Base-by-base conservation (phyloP, 2,888 invertebrate genomes). In the Brachyptera putata region DNA sequence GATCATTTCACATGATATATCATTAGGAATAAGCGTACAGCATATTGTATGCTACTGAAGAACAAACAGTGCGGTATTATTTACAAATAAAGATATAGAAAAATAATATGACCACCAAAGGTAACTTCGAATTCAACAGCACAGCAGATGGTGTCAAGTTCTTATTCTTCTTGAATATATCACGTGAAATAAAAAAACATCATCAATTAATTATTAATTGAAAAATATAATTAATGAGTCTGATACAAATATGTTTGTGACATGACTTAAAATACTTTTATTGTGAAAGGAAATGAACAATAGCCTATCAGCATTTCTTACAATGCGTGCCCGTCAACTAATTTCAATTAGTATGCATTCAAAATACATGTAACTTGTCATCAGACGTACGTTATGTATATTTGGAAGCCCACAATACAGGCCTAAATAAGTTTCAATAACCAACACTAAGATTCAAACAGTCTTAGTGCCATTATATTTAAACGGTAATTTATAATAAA, bases 221-320 rank as follows among this genome's bases (percentile, higher is more conserved):
- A 53, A 34, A 53, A 53, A 53, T 36, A 53, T 53, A 53, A 53
- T 50, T 53, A 53, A 53, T 53, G 53, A 36, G 53, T 53, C 53
- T 53, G 53, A 53, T 53, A 53, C 53, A 36, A 53, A 53, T 53
- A 53, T 21, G 34, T 53, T 34, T 53, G 53, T 53, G 53, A 53
- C 14, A 50, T 36, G 22, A 53, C 34, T 36, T 13, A 18, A 43
- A 16, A 21, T 11, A 30, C n/a, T 41, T 2, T 14, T 41, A 36
- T 21, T 9, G 36, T 18, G n/a, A 30, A 53, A 34, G 16, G 16
- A 34, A 34, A 50, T 18, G 30, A 50, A 30, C 50, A 50, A 50
- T 50, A 53, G 53, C 36, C 53, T 36, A n/a, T 14, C 2, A 34
- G 37, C 53, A 36, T 36, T 53, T 30, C 3, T 11, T 30, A 7